phyloP scores from a whole-genome alignment of 1,140 invertebrate genomes.

The Plectrocnemia conspersa region DNA sequence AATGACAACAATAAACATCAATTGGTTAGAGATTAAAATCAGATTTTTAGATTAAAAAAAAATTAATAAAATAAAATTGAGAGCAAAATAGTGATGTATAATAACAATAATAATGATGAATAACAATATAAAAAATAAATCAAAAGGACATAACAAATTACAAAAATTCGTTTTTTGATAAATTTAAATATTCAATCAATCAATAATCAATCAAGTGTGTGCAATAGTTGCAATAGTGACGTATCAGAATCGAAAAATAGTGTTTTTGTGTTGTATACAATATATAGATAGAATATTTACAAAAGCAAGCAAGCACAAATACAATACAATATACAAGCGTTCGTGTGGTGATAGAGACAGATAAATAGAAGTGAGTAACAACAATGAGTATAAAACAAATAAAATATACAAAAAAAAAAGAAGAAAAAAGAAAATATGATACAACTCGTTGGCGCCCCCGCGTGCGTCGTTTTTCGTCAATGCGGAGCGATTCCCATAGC shows the following conservation, averaged over 20 bases:
- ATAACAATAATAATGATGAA: no score
- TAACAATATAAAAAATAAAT: constrained; percentile 3
- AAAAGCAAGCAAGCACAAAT: constrained; percentile 17
- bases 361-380: constrained; percentile 6
- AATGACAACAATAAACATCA: neutral
- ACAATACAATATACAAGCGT: constrained; percentile 11
- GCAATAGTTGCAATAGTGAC: neutral
- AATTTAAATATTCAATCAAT: neutral
- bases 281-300: constrained; percentile 19
- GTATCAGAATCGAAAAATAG: neutral
- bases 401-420: constrained; percentile 17
- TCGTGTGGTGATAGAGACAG: constrained; percentile 7
- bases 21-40: neutral
- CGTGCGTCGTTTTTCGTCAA: constrained; percentile 14
- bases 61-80: no score
- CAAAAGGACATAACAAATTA: constrained; percentile 21
- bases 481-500: constrained; percentile 16
- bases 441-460: constrained; percentile 30
- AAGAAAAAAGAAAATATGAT: constrained; percentile 34
- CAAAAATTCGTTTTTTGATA: neutral
- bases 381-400: constrained; percentile 13
- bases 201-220: constrained; percentile 1
- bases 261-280: neutral
- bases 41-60: no score
- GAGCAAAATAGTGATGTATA: no score